phyloP scores from a whole-genome alignment of 2,888 invertebrate genomes.

The Leptogaster cylindrica region DNA sequence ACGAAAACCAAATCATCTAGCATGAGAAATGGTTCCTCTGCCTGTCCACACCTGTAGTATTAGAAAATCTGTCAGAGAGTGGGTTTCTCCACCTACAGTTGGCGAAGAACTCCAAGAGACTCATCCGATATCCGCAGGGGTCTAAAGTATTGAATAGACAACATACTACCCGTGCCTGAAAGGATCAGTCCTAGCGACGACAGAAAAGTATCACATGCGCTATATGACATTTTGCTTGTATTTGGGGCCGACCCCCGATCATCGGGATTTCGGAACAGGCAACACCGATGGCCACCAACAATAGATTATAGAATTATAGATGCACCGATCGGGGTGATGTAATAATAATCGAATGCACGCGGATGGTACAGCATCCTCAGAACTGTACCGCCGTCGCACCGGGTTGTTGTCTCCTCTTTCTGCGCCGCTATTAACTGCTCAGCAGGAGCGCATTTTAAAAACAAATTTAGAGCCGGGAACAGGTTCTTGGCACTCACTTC shows the following conservation, averaged over 20 bases:
- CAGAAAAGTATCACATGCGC: not conserved
- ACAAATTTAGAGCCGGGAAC: slow-evolving; percentile 44
- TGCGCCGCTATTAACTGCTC: slow-evolving; percentile 47
- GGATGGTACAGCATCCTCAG: not conserved
- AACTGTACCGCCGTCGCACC: slow-evolving; percentile 36
- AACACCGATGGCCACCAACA: slow-evolving; percentile 45
- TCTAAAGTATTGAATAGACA: not conserved
- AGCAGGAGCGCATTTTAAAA: slow-evolving; percentile 48
- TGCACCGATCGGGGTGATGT: slow-evolving; percentile 41
- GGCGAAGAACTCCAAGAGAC: slow-evolving; percentile 2
- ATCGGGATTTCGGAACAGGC: not conserved
- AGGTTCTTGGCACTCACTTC: slow-evolving; percentile 9
- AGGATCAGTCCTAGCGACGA: too few species aligned
- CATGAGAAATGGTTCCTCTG: slow-evolving; percentile 33
- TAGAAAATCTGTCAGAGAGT: slow-evolving; percentile 7
- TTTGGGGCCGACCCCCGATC: slow-evolving; percentile 23
- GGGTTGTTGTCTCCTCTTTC: slow-evolving; percentile 47
- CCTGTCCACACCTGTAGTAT: slow-evolving; percentile 30
- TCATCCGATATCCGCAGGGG: not conserved
- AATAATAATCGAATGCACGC: slow-evolving; percentile 25
- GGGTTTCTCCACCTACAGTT: slow-evolving; percentile 14
- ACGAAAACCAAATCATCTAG: too few species aligned
- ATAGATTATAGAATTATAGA: slow-evolving; percentile 39
- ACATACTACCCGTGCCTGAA: not conserved
- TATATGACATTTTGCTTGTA: slow-evolving; percentile 18